Evolutionary conservation across 2,888 invertebrate species (phyloP), one percentile per base, ranked within the genome.

Genomic region (Pyrrhia umbra): DNA sequence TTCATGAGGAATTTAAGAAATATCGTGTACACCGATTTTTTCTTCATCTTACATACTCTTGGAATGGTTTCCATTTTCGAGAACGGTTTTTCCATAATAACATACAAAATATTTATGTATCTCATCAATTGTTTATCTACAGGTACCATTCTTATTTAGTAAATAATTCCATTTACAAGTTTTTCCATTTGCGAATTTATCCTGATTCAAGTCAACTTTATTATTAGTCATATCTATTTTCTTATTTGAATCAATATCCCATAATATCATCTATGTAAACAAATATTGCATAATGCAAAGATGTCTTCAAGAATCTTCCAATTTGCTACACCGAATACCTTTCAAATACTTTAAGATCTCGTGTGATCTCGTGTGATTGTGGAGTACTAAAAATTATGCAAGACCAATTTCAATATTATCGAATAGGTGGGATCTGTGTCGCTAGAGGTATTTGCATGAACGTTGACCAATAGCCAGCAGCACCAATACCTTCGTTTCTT

Each of bases 371-470:
- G 72, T 59, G 21, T 49, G 51, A 61, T 70, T 84, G 74, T 87
- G 84, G 75, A 85, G 60, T 83, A 80, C 54, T 42, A 21, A 37
- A 39, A 72, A 59, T 90, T 87, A 88, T 83, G 88, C 85, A 91
- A 91, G 74, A 77, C 66, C 80, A 83, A 85, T 86, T 90, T 87
- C 87, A 86, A 90, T 91, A 91, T 88, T 90, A 92, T 92, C 91
- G 83, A 81, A 86, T 83, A 85, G 81, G 84, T 86, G 87, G 85
- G 87, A 92, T 92, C 91, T 91, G 84, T 92, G 90, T 85, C 87
- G 87, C 71, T 66, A 71, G 74, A 84, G 74, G 79, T 85, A 83
- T 87, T 86, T 92, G 86, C 88, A 90, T 88, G 82, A 77, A 75
- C 70, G 84, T 91, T 92, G 88, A 88, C 90, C 88, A 90, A 90